Evolutionary conservation across 2,113 vertebrate species (phyloP).

Genomic region (Agelaius tricolor): DNA sequence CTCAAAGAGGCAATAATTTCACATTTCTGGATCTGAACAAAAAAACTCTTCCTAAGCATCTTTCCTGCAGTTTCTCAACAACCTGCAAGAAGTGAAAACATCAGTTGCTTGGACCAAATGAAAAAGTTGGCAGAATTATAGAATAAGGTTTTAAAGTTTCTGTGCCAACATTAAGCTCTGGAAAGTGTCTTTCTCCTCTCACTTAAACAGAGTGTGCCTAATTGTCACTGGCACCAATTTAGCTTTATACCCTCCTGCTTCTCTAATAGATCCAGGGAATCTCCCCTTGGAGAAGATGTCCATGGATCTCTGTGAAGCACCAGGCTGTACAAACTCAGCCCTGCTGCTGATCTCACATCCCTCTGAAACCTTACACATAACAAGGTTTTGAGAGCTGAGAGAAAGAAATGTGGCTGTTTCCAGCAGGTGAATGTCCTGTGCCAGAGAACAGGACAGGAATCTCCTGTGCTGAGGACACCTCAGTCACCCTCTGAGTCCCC

Average conservation of each 20-base stretch:
- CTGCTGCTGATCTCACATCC: background rate
- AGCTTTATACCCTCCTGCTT: background rate
- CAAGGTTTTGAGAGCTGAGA: background rate
- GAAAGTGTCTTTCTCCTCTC: background rate
- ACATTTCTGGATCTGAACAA: background rate
- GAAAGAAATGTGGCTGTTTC: background rate
- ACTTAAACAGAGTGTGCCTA: background rate
- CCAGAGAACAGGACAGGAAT: background rate
- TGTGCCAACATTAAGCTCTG: background rate
- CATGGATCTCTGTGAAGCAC: background rate
- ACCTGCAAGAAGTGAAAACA: background rate
- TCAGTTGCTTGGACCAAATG: background rate
- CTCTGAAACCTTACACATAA: background rate
- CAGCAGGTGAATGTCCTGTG: background rate
- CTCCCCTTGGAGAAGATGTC: background rate
- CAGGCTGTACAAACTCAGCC: background rate
- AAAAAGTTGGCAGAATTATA: background rate
- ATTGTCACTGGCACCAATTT: background rate
- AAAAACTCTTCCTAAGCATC: background rate
- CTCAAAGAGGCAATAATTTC: constrained; percentile 39
- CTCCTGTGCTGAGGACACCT: background rate
- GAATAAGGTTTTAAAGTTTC: background rate
- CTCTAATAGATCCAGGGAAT: background rate
- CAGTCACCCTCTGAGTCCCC: background rate
- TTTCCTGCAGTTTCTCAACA: constrained; percentile 5